phyloP scores from a whole-genome alignment of 2,113 vertebrate species.

The Nestor notabilis region DNA sequence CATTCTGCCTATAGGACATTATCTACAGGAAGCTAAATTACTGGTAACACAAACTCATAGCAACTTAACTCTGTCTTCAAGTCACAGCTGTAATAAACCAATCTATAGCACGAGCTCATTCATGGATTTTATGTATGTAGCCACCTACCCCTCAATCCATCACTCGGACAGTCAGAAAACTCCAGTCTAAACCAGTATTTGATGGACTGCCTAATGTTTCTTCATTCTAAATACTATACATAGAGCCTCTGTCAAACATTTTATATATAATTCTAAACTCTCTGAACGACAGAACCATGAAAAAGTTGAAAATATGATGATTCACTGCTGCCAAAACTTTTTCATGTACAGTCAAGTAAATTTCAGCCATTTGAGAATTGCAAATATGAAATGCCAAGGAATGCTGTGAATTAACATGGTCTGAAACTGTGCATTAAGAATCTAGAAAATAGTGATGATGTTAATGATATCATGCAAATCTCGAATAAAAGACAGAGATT shows the following conservation, averaged over 20 bases:
- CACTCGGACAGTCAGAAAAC: not conserved
- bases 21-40: not conserved
- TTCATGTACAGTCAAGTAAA: not conserved
- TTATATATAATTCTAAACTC: not conserved
- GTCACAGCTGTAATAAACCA: not conserved
- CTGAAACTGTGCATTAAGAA: not conserved
- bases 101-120: not conserved
- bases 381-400: not conserved
- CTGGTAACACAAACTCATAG: not conserved
- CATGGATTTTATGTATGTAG: not conserved
- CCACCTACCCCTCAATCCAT: not conserved
- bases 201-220: not conserved
- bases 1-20: not conserved
- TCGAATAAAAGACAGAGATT: not conserved
- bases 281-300: not conserved
- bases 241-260: not conserved
- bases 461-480: not conserved
- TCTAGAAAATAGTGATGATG: not conserved
- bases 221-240: not conserved
- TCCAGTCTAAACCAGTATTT: not conserved
- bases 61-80: not conserved
- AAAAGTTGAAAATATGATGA: not conserved
- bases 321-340: not conserved
- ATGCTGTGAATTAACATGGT: not conserved
- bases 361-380: not conserved